phyloP scores from a whole-genome alignment of 2,888 invertebrate species.

The Stictocephala bisonia region DNA sequence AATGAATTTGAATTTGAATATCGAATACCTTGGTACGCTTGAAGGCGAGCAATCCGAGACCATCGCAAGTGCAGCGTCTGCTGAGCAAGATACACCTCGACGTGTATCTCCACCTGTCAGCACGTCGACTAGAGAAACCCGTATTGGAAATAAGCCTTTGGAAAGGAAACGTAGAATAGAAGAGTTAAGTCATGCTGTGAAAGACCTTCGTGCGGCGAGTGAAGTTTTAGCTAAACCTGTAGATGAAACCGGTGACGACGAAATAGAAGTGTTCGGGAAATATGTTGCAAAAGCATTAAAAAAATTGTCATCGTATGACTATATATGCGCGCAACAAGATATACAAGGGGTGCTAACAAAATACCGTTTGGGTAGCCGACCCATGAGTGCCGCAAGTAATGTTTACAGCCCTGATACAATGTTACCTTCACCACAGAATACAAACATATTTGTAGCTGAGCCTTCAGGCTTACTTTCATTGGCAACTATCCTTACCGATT shows the following conservation, averaged over 20 bases:
- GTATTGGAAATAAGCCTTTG: background rate
- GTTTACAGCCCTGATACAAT: too few relatives aligned
- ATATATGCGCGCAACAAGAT: conserved; percentile 3
- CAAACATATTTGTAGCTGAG: too few relatives aligned
- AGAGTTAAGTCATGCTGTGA: background rate
- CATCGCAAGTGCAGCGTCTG: background rate
- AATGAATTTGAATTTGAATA: background rate
- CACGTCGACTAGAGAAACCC: background rate
- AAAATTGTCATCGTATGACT: background rate
- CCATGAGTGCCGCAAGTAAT: too few relatives aligned
- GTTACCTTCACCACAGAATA: too few relatives aligned
- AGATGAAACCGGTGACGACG: background rate
- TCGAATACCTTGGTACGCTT: background rate
- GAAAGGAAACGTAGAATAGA: background rate
- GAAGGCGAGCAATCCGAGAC: background rate
- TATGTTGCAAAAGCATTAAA: background rate
- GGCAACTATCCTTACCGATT: too few relatives aligned
- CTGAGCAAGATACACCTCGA: background rate
- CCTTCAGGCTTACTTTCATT: too few relatives aligned
- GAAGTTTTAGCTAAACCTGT: background rate
- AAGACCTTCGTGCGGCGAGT: too few relatives aligned
- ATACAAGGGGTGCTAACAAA: conserved; percentile 8
- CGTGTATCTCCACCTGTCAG: too few relatives aligned
- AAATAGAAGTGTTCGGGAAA: background rate
- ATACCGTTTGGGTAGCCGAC: background rate